Percentiles rank a stretch among this genome's conserved stretches.
Evolutionary conservation across 2,797 vertebrate genomes (phyloP).

Genomic region (Mormyrus hasselquistii): DNA sequence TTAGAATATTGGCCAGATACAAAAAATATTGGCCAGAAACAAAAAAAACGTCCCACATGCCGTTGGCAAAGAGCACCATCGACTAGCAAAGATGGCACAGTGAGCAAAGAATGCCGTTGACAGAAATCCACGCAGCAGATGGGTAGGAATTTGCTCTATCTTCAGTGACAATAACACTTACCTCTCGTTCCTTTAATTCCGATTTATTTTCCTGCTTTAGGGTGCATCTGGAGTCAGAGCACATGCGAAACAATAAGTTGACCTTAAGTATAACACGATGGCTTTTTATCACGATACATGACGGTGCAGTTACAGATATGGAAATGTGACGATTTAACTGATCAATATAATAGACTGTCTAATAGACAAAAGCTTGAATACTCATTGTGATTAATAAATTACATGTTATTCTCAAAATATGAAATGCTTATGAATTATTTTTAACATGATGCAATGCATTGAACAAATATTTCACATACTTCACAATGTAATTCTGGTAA

Average conservation of each 20-base stretch:
- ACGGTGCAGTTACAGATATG: neutral
- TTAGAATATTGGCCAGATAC: neutral
- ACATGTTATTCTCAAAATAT: neutral
- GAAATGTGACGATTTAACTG: neutral
- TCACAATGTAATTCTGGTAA: neutral
- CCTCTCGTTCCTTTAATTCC: neutral
- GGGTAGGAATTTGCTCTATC: neutral
- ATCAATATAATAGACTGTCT: neutral
- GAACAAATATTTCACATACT: neutral
- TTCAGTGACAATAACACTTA: neutral
- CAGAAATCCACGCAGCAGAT: neutral
- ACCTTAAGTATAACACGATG: neutral
- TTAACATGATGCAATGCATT: neutral
- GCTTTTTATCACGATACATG: neutral
- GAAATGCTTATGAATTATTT: neutral
- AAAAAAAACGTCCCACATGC: neutral
- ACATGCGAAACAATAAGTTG: neutral
- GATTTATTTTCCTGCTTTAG: neutral
- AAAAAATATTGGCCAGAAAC: neutral
- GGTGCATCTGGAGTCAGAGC: neutral
- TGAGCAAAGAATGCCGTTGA: neutral
- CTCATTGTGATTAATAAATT: neutral
- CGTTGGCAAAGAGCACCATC: neutral
- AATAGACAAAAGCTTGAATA: neutral
- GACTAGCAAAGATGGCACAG: neutral